Conservation (phyloP, 2,888 invertebrate genomes). For the Macrosoma leucophasiata region DNA sequence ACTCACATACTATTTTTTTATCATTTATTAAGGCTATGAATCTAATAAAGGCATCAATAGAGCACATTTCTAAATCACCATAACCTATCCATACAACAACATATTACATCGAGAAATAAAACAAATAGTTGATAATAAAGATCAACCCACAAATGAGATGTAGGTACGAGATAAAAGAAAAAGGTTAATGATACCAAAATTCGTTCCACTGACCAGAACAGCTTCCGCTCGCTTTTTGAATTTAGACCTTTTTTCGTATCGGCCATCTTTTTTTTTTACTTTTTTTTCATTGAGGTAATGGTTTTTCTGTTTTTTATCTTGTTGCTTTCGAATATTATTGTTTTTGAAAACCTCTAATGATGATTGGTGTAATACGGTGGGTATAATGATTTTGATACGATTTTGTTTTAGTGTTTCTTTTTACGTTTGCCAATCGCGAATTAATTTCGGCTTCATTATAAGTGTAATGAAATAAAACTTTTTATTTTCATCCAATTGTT, state of each 20-base stretch:
- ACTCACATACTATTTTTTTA: no score
- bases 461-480: no score
- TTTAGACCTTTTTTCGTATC: constrained; percentile 44
- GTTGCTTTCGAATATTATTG: constrained; percentile 50
- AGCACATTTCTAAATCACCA: no score
- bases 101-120: no score
- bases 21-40: no score
- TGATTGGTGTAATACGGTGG: constrained; percentile 46
- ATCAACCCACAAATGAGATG: constrained; percentile 41
- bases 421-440: constrained; percentile 8
- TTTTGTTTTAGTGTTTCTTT: no score
- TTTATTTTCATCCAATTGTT: no score
- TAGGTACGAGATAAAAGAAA: constrained; percentile 43
- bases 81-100: no score
- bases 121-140: constrained; percentile 40
- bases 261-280: constrained; percentile 29
- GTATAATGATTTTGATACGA: constrained; percentile 42
- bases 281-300: constrained; percentile 34
- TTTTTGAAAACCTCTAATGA: constrained; percentile 52
- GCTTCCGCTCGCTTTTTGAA: constrained; percentile 69
- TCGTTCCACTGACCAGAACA: constrained; percentile 54
- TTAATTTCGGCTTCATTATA: constrained; percentile 12
- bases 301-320: constrained; percentile 33
- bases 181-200: constrained; percentile 60
- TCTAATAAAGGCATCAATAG: no score